Percentiles rank a stretch among this genome's conserved stretches.
Evolutionary conservation across 2,113 vertebrate species (phyloP).

Genomic region (Thomomys bottae): DNA sequence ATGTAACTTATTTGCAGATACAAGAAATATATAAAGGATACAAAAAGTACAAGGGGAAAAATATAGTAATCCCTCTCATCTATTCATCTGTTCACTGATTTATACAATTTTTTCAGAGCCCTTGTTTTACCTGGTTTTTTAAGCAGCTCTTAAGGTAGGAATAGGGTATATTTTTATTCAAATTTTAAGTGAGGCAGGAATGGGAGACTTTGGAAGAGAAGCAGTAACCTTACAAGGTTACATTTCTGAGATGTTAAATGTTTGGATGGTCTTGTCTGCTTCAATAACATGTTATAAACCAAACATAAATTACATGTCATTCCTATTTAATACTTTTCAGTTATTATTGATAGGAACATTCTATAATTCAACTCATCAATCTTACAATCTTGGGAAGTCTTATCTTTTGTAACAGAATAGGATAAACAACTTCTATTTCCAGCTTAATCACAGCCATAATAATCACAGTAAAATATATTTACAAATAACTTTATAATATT

Average conservation of each 20-base stretch:
- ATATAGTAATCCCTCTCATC: background rate
- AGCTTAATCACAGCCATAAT: constrained; percentile 19
- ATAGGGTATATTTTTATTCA: background rate
- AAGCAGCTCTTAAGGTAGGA: background rate
- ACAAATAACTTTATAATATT: constrained; percentile 28
- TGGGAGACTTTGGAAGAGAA: background rate
- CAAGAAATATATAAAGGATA: background rate
- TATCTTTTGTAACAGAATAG: background rate
- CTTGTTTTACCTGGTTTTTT: background rate
- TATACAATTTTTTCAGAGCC: background rate
- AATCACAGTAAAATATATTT: constrained; percentile 31
- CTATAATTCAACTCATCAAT: background rate
- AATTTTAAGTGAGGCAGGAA: background rate
- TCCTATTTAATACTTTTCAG: background rate
- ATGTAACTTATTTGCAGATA: constrained; percentile 24
- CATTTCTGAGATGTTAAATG: background rate
- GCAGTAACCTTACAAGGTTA: background rate
- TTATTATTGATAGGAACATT: constrained; percentile 2
- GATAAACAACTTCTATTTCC: constrained; percentile 21
- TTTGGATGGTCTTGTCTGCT: background rate
- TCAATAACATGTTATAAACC: background rate
- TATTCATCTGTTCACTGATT: background rate
- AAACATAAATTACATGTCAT: background rate
- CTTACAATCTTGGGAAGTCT: background rate
- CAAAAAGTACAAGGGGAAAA: background rate